phyloP scores from a whole-genome alignment of 2,888 invertebrate species.

The Pinctada fucata region DNA sequence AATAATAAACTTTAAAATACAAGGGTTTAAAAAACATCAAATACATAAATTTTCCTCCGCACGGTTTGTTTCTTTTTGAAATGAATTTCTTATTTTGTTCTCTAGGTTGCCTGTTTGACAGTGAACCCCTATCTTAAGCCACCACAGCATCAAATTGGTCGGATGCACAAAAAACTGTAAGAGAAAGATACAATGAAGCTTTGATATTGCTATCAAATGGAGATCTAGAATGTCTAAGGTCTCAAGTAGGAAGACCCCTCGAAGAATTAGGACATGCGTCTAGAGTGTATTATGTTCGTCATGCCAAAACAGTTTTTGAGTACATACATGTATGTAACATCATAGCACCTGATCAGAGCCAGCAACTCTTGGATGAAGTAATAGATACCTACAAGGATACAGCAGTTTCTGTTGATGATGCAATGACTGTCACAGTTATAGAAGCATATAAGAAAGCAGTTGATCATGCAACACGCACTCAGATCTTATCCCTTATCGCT shows the following conservation, averaged over 20 bases:
- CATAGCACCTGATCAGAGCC: neutral
- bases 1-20: no score
- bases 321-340: slow-evolving; percentile 14
- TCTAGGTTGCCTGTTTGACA: neutral
- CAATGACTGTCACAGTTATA: slow-evolving; percentile 10
- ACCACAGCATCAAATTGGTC: slow-evolving; percentile 8
- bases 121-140: slow-evolving; percentile 1
- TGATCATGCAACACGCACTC: slow-evolving; percentile 13
- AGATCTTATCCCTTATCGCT: slow-evolving; percentile 14
- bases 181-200: slow-evolving; percentile 6
- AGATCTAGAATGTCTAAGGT: neutral
- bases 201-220: slow-evolving; percentile 5
- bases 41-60: neutral
- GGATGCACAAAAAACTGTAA: neutral
- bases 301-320: slow-evolving; percentile 1
- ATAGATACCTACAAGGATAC: neutral
- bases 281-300: slow-evolving; percentile 13
- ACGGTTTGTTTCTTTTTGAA: neutral
- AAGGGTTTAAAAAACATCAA: neutral
- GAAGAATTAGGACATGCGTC: slow-evolving; percentile 8
- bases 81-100: no score
- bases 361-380: neutral
- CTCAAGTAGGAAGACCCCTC: neutral
- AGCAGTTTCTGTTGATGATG: neutral
- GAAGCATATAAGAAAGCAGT: slow-evolving; percentile 23